Base-by-base conservation (phyloP, 2,113 vertebrate species). In the Microcebus ravelobensis region DNA sequence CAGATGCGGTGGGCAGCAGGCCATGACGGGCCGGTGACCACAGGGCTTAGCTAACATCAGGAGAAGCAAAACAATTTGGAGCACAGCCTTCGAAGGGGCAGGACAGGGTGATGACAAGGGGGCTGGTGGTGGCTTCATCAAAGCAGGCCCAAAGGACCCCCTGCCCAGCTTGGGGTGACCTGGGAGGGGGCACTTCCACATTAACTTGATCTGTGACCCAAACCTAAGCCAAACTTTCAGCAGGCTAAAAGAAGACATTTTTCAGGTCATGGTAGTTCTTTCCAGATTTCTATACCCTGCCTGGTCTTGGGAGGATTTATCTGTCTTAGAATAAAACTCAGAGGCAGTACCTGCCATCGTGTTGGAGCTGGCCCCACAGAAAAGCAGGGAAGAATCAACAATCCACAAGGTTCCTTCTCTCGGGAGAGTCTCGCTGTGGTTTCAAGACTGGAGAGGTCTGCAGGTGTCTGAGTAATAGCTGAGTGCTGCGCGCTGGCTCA, bases 31-130 rank as follows among this genome's bases (percentile, higher is more conserved):
- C 70, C 91, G 61, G 52, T 27, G 67, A 91, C 76, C 71, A 13
- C 3, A 31, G 39, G n/a, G 63, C 83, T 96, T 81, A 52, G 65
- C 82, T 91, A 79, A 77, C 45, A 88, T 80, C 84, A 67, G 68
- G 61, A 94, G 83, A 97, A 95, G 67, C 70, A 92, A 93, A 95
- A 90, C 92, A 96, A 96, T 50, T n/a, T 55, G 65, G 29, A 82
- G 48, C 52, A 13, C 36, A 82, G 65, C 27, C 68, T 91, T 81
- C 5, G 23, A 81, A 96, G 55, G 48, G 52, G 18, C 86, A 93
- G 70, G 89, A 81, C 3, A 17, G 57, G 39, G 92, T 15, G 94
- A 96, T 96, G 94, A 97, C 92, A 95, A 92, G 94, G 80, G 68
- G 70, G 59, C 57, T 29, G 42, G 92, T 14, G 61, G 39, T 1